Evolutionary conservation across 2,113 vertebrate species (phyloP), one percentile per base, ranked within the genome.

Genomic region (Sisor rabdophorus): DNA sequence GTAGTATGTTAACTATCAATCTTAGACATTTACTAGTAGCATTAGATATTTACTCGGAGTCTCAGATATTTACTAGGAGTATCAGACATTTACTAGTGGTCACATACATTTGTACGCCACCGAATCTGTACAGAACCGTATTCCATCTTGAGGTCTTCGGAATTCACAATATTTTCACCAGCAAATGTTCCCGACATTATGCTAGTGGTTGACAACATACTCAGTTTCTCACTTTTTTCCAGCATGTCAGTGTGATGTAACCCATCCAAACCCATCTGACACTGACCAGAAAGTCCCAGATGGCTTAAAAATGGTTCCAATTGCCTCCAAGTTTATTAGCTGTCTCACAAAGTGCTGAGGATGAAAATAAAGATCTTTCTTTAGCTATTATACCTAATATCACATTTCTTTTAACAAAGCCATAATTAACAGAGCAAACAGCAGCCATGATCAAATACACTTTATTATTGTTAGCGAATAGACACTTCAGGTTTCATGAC

Each of bases 301-400:
- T 81, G 86, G 83, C 75, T 80, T 78, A 36, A 82, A 87, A 88
- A 82, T 84, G 80, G 73, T 77, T 71, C 71, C 70, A 82, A 86
- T 73, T 69, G 71, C 85, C 32, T 7, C 32, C 32, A 54, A 30
- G 64, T 80, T 78, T 81, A 83, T 53, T 28, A 64, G 74, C 84
- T 85, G 84, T 82, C 84, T 76, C 52, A 19, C 71, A 79, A 82
- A 83, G 84, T 75, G 68, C 75, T 11, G 19, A 81, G 76, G 58
- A 55, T 70, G 77, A 65, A 63, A 73, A 70, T 74, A n/a, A 22
- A 40, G 32, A 81, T 60, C 80, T 75, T 83, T 30, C 17, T 79
- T 84, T 79, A 73, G 68, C 83, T 71, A 76, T 79, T 68, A 68
- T 20, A 10, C 30, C 59, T 70, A 61, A 76, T 77, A 63, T n/a